Base-by-base conservation (phyloP, 2,797 vertebrate genomes). In the Nyctibius grandis region DNA sequence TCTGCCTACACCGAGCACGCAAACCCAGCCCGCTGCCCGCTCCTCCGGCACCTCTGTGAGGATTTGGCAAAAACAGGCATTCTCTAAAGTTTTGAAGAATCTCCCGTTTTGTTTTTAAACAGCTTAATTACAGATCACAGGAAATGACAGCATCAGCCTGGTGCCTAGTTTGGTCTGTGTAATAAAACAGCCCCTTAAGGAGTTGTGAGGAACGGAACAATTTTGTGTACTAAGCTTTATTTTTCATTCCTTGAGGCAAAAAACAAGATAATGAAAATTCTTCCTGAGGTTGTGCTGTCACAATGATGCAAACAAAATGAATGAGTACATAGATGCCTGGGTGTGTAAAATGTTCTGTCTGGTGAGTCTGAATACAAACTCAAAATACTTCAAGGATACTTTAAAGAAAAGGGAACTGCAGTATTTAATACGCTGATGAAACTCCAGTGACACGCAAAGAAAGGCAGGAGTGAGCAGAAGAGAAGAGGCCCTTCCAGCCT, bases 341-440 rank as follows among this genome's bases (percentile, higher is more conserved):
- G 9, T 34, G 38, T 6, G 44, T 9, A 38, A 75, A 75, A 60
- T 4, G 29, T 44, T 80, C 48, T 44, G 1, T 14, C 57, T 53
- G 18, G 15, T 29, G 40, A 73, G 65, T 12, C 42, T 26, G 26
- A 50, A 34, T 4, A 77, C 33, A 88, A 60, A 73, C n/a, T 36
- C n/a, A 25, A 60, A 87, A 56, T 34, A 18, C 10, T 33, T 28
- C 23, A 12, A 18, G 26, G 34, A 42, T 4, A 21, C 33, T 36
- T 38, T 13, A 64, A 88, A 42, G 54, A 26, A 80, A 85, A 57
- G 9, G 18, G 14, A 77, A 18, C 38, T 21, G 1, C 17, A 4
- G 4, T 36, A 33, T 36, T 45, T 19, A 47, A 22, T 4, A 6
- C 0, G 2, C 12, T 29, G 31, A 16, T 1, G 10, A 29, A 70